phyloP scores from a whole-genome alignment of 2,113 vertebrate genomes.

The Apeltes quadracus region DNA sequence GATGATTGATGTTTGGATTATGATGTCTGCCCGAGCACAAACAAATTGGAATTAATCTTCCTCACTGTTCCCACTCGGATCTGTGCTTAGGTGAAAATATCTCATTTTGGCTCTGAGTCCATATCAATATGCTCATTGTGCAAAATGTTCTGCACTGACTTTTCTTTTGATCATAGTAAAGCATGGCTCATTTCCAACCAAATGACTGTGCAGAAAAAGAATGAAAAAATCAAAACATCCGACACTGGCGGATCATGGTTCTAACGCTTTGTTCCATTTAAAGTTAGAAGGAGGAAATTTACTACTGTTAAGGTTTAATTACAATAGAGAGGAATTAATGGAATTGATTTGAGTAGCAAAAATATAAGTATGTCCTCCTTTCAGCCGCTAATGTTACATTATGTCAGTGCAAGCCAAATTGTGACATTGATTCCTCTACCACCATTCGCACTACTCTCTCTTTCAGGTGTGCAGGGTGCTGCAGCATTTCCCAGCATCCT shows the following conservation, averaged over 20 bases:
- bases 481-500: background rate
- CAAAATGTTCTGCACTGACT: slow-evolving; percentile 21
- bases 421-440: background rate
- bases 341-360: slow-evolving; percentile 23
- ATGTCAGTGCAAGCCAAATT: background rate
- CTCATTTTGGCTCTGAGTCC: slow-evolving; percentile 18
- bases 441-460: background rate
- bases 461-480: background rate
- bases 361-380: slow-evolving; percentile 1
- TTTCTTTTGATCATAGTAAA: slow-evolving; percentile 36
- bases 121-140: slow-evolving; percentile 4
- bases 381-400: background rate
- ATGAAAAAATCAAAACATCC: slow-evolving; percentile 38
- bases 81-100: slow-evolving; percentile 24
- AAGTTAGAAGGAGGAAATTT: slow-evolving; percentile 17
- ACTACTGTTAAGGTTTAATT: slow-evolving; percentile 28
- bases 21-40: slow-evolving; percentile 12
- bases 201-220: slow-evolving; percentile 52
- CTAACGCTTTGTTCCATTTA: slow-evolving; percentile 44
- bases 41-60: background rate
- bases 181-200: slow-evolving; percentile 26
- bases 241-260: slow-evolving; percentile 35
- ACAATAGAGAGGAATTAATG: background rate
- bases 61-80: slow-evolving; percentile 15
- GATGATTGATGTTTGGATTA: background rate